Conservation (phyloP, 2,797 vertebrate genomes). For the Acropternis orthonyx region DNA sequence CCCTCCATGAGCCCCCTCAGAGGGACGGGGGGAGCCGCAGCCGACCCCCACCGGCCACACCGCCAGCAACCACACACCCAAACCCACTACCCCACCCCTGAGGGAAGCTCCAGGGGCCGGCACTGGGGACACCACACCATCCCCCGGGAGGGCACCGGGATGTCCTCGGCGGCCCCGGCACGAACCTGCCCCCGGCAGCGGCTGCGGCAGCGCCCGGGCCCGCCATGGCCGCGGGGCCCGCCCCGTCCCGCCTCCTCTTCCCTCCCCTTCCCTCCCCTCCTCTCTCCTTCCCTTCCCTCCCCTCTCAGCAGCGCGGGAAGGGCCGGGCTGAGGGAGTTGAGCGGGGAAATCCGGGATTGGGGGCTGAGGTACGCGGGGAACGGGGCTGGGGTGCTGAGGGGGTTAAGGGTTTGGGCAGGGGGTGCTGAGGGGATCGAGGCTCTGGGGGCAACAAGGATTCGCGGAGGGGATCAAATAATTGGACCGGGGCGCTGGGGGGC, state of each 20-base stretch:
- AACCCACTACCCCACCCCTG: accelerated
- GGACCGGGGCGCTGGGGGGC: no score
- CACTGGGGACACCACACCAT: accelerated
- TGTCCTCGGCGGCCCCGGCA: accelerated
- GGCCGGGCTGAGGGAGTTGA: background rate
- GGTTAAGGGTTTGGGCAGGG: background rate
- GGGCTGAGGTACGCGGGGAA: background rate
- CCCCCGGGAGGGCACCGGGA: accelerated
- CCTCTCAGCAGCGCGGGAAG: background rate
- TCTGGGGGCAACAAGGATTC: no score
- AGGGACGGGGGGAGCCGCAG: no score
- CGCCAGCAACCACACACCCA: background rate
- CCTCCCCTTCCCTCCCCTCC: no score
- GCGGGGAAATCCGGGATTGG: background rate
- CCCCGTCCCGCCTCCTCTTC: background rate
- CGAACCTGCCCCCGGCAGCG: accelerated
- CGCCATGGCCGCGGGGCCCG: background rate
- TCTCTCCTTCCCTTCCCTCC: background rate
- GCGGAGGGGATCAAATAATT: no score
- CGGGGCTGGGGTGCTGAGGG: background rate
- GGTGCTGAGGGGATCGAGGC: background rate
- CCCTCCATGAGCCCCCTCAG: background rate
- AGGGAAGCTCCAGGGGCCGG: no score
- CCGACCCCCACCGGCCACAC: background rate
- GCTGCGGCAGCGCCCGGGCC: accelerated